Evolutionary conservation across 2,888 invertebrate species (phyloP), one percentile per base, ranked within the genome.

Genomic region (Rhynchonema sp.): DNA sequence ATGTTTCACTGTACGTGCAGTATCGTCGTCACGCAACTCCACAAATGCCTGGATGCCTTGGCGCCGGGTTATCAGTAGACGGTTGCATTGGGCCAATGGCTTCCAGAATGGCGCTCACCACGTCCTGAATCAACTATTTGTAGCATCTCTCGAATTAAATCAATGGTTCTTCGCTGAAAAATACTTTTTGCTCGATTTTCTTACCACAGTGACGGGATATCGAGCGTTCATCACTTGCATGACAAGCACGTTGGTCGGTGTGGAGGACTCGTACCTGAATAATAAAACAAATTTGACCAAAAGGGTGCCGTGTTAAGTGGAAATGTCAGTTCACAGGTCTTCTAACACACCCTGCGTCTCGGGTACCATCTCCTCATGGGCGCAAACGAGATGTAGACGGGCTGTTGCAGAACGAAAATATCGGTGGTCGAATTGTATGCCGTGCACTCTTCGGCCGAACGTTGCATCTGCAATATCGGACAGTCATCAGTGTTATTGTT

Each of bases 201-300:
- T 87, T 79, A 94, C 92, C 83, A 91, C 91, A 78, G 91, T 92
- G 78, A 96, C 94, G 64, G 96, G 94, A 78, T 94, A 96, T 76
- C 91, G 88, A 64, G 94, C 91, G 78, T 94, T 94, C 76, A 91
- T 84, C 76, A 96, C 86, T 74, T 92, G 94, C 80, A 92, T 90
- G 68, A 96, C 83, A 71, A 96, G 80, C 70, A 94, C 56, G 53
- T 61, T 55, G n/a, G 29, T 57, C 27, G 62, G 61, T 1, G 17
- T 29, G 20, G 55, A 30, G n/a, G 55, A 38, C 52, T 62, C 62
- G n/a, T n/a, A n/a, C n/a, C n/a, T n/a, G n/a, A n/a, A n/a, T n/a
- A n/a, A n/a, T n/a, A n/a, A n/a, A n/a, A n/a, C n/a, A n/a, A n/a
- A n/a, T n/a, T n/a, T n/a, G n/a, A n/a, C n/a, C n/a, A n/a, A n/a